These are phyloP conservation scores for Lonchura striata DNA, from an alignment of 2,113 vertebrate genomes.

Conservation along the genomic window DNA sequence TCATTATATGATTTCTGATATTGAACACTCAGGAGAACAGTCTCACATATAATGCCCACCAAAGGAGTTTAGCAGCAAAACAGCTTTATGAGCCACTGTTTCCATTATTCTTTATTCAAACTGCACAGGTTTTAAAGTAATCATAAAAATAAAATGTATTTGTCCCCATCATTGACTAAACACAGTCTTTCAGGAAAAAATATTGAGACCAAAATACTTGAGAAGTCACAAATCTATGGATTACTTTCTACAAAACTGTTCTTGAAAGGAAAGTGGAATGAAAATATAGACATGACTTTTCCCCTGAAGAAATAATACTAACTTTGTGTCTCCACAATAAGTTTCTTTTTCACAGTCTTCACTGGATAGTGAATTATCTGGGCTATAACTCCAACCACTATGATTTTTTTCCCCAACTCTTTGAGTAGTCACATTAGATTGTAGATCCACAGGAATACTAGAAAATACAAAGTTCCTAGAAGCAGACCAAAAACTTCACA, in stretches of 20 bases:
- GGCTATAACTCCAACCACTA: background rate
- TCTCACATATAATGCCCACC: background rate
- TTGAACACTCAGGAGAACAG: background rate
- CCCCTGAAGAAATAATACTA: background rate
- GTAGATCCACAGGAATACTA: background rate
- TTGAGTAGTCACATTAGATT: background rate
- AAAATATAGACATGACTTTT: background rate
- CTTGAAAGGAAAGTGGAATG: background rate
- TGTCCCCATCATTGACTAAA: background rate
- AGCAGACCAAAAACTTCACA: background rate
- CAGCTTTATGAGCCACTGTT: background rate
- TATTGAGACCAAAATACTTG: background rate
- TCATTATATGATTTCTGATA: background rate
- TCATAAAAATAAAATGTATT: background rate
- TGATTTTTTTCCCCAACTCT: background rate
- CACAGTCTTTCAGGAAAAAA: background rate
- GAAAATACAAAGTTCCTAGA: background rate
- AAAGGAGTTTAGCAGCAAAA: background rate
- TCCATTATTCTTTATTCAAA: background rate
- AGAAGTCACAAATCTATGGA: background rate
- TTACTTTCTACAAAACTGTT: background rate
- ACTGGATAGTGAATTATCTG: background rate
- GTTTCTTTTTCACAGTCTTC: background rate
- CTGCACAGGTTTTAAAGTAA: background rate
- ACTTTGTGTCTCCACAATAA: background rate